Base-by-base conservation (phyloP, 2,797 vertebrate species). In the Halcyon chelicuti region DNA sequence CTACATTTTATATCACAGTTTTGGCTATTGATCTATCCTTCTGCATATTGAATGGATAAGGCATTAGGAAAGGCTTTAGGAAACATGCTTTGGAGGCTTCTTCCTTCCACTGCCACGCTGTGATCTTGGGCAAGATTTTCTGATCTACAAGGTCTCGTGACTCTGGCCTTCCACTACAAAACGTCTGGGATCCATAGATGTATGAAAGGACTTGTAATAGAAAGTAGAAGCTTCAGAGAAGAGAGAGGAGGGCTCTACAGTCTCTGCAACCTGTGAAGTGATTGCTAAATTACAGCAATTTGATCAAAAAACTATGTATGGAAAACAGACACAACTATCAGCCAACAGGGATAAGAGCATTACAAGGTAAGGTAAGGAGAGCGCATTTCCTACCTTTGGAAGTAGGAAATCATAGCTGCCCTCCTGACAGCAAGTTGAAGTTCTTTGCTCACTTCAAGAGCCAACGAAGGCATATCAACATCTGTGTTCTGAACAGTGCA, bases 71-170 rank as follows among this genome's bases (percentile, higher is more conserved):
- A 16, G 37, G 17, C 51, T n/a, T 66, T 66, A 40, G 51, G 28
- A 71, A 84, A 35, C 10, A 3, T 29, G 12, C 19, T 72, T 67
- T 44, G 61, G 74, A 75, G 28, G 22, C 29, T 74, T 65, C 47
- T 63, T 79, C 46, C n/a, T 94, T 81, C 65, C 11, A 2, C n/a
- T 35, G 40, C 47, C 0, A 0, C 29, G 5, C 33, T 39, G n/a
- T n/a, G 44, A 73, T 91, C 60, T 67, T 63, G 35, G 40, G 49
- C 57, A 81, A 78, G 90, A 71, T 77, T 68, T 77, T 68, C 58
- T 71, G 10, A 37, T 46, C 42, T 47, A 26, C 17, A 12, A 37
- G 10, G 2, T 39, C 70, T 73, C 65, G 13, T 47, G 52, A 16
- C 29, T 58, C 7, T 72, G 72, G 37, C 8, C 37, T 77, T 51